Base-by-base conservation (phyloP, 2,797 vertebrate species). In the Clarias platycephalus region DNA sequence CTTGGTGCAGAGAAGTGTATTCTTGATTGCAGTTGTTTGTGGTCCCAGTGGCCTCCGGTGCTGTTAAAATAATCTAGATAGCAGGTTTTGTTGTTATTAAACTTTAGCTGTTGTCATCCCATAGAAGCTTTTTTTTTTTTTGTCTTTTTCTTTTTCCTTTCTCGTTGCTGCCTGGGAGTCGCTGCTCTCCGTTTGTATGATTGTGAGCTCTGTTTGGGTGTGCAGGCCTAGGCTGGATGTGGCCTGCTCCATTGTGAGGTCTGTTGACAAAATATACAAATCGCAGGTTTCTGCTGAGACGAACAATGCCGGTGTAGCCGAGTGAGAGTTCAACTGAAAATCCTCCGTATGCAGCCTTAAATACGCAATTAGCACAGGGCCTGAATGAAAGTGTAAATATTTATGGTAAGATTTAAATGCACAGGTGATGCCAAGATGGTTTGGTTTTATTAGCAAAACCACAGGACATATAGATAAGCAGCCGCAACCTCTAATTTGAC, bases 231-330 rank as follows among this genome's bases (percentile, higher is more conserved):
- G 76, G 77, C 80, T 85, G 74, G 26, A 26, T 62, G 49, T 84
- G 55, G 70, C 44, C 76, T 31, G 55, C 66, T 80, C 57, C 63
- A 84, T 81, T 78, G 86, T 77, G 34, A 84, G 63, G 64, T 80
- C 71, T 87, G 86, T 87, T 87, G 83, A 85, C 84, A 84, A 87
- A 88, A 88, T 86, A 89, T 76, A 84, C 86, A 85, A 83, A 83
- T 86, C 44, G 55, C 71, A 67, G 49, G 81, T 81, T 83, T 83
- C 81, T 75, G 77, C 78, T 71, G 49, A 57, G 84, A 60, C 37
- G 40, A 80, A 80, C 58, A 78, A 63, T 86, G 64, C 80, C 37
- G 57, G 28, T 20, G 70, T 80, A 55, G 57, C 8, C 55, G 78
- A 78, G 80, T 28, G 58, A 79, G 66, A 64, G 37, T 79, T 79